Evolutionary conservation across 2,113 vertebrate genomes (phyloP), one percentile per base, ranked within the genome.

Genomic region (Chaetodon auriga): DNA sequence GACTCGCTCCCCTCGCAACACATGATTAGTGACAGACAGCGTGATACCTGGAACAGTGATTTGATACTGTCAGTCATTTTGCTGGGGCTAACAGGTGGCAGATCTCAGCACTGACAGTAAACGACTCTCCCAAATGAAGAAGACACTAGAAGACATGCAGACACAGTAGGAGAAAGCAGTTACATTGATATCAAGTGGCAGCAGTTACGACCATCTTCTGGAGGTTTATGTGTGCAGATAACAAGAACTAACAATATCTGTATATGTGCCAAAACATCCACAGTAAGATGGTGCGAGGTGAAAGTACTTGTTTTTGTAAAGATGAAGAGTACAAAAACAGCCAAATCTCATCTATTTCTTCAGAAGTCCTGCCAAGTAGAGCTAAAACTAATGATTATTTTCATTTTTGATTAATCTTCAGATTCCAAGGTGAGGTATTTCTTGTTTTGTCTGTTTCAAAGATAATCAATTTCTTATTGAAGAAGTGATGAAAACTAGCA

Each of bases 11-110:
- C 10, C 38, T 76, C 48, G 51, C 2, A 53, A 19, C 53, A 60
- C 25, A 66, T 78, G 88, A 87, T 90, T 87, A 87, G 69, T 70
- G 19, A 41, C 80, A 81, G 48, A 64, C 79, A 85, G 70, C 82
- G 63, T 80, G 57, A 48, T 61, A 72, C 68, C 41, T 81, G 63
- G 69, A 80, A 85, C 82, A 81, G 49, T 79, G 72, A 72, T 84
- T 68, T 66, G 49, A 87, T 71, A 38, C 62, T 80, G 82, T 72
- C 51, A 62, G 62, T 30, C 46, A 77, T 85, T 89, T 82, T 76
- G 73, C 30, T 57, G 49, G 55, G 8, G 21, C 41, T 73, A 84
- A 83, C 49, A 75, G 58, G 63, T 68, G 77, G 77, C 58, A 72
- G 72, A 78, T 78, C 30, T 85, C 19, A 36, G 66, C n/a, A 60